These are phyloP conservation scores for Drosophila tanythrix DNA, from an alignment of 2,888 invertebrate species.

Conservation along the genomic window DNA sequence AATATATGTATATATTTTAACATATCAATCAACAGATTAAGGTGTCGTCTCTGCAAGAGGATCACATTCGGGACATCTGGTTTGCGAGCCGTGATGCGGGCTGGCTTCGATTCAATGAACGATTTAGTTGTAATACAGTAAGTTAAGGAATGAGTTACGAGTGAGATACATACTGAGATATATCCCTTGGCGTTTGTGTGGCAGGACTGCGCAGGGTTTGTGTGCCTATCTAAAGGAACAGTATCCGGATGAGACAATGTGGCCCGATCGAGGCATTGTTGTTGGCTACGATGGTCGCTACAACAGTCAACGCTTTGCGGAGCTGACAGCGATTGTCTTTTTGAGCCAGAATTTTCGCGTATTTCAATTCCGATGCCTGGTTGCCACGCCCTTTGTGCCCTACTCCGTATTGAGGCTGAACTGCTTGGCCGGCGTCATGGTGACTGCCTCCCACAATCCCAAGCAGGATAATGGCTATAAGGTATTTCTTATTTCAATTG, in stretches of 20 bases:
- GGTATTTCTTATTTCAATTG: constrained; percentile 45
- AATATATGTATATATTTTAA: background rate
- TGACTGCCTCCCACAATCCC: constrained; percentile 98
- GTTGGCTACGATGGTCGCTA: constrained; percentile 97
- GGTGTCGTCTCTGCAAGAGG: constrained; percentile 89
- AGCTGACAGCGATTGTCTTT: constrained; percentile 94
- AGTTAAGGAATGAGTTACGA: constrained; percentile 13
- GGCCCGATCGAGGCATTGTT: constrained; percentile 90
- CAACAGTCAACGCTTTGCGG: constrained; percentile 93
- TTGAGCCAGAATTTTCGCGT: constrained; percentile 91
- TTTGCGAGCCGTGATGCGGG: constrained; percentile 95
- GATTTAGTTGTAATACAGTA: constrained; percentile 96
- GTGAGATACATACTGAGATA: background rate
- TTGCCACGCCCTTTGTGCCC: constrained; percentile 97
- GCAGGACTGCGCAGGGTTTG: constrained; percentile 93
- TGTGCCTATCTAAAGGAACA: constrained; percentile 89
- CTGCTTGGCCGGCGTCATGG: constrained; percentile 95
- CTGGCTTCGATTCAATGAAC: constrained; percentile 97
- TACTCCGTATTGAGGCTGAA: constrained; percentile 91
- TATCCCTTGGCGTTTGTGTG: background rate
- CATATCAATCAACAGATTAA: constrained; percentile 82
- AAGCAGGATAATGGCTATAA: constrained; percentile 99
- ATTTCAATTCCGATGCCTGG: constrained; percentile 91
- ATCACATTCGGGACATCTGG: constrained; percentile 97
- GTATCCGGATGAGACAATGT: constrained; percentile 85